These are phyloP conservation scores for Elysia chlorotica DNA, from an alignment of 1,140 invertebrate genomes.

Conservation along the genomic window DNA sequence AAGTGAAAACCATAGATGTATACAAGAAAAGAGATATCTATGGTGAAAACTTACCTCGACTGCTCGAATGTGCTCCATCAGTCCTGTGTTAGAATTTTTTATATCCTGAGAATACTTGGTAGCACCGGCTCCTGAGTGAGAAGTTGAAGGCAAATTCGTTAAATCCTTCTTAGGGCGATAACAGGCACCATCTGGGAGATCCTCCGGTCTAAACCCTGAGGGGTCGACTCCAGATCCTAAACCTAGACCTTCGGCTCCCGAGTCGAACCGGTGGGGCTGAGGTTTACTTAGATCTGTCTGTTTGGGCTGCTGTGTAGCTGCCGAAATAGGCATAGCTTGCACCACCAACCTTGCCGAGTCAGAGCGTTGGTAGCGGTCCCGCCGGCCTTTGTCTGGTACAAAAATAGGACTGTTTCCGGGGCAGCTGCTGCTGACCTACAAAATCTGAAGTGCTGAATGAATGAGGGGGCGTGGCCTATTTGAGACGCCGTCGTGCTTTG, in stretches of 20 bases:
- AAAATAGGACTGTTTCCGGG: slow-evolving; percentile 34
- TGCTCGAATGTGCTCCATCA: slow-evolving; percentile 8
- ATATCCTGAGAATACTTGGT: slow-evolving; percentile 21
- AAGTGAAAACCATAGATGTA: neutral
- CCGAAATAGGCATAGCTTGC: slow-evolving; percentile 25
- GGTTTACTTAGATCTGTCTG: neutral
- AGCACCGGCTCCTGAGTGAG: slow-evolving; percentile 12
- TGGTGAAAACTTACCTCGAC: slow-evolving; percentile 6
- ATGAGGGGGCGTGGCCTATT: neutral
- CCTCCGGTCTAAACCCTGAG: slow-evolving; percentile 34
- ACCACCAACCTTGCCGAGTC: slow-evolving; percentile 24
- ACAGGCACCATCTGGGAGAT: slow-evolving; percentile 46
- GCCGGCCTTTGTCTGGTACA: slow-evolving; percentile 21
- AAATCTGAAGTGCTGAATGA: neutral
- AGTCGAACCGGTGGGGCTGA: neutral
- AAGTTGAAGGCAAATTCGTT: slow-evolving; percentile 18
- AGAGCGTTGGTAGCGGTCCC: slow-evolving; percentile 27
- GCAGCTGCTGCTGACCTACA: slow-evolving; percentile 25
- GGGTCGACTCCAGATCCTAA: slow-evolving; percentile 11
- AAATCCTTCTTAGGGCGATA: slow-evolving; percentile 37
- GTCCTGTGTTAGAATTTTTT: neutral
- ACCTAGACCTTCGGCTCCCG: neutral
- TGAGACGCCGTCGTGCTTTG: neutral
- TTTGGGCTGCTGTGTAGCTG: slow-evolving; percentile 23
- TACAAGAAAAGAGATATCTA: neutral